These are phyloP conservation scores for Oxyura jamaicensis DNA, from an alignment of 2,113 vertebrate species.

Conservation along the genomic window DNA sequence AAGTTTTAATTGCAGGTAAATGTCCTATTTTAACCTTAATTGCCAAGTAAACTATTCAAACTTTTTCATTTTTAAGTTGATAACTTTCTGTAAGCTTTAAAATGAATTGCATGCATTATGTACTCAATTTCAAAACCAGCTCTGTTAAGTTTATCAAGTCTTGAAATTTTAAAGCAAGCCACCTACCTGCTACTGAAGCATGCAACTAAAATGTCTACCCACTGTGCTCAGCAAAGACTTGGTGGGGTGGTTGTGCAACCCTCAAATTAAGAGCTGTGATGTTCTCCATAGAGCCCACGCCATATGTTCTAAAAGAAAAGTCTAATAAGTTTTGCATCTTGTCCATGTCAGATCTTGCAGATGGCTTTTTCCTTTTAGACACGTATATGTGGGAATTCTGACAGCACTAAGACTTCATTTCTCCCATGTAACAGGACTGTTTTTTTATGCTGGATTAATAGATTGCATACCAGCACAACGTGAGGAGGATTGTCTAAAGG, in stretches of 20 bases:
- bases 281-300: background rate
- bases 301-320: background rate
- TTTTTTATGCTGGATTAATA: background rate
- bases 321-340: background rate
- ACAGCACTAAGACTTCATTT: background rate
- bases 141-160: background rate
- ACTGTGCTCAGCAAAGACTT: background rate
- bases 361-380: background rate
- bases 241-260: background rate
- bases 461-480: background rate
- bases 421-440: background rate
- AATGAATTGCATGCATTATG: background rate
- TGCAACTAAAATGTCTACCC: background rate
- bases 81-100: background rate
- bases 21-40: background rate
- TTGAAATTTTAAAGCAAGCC: background rate
- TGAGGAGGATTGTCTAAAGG: background rate
- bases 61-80: background rate
- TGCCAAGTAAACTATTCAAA: background rate
- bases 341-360: background rate
- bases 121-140: background rate
- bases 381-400: fast-evolving
- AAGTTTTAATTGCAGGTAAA: background rate
- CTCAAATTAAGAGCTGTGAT: background rate
- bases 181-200: background rate